These are phyloP conservation scores for Polypterus bichir DNA, from an alignment of 2,113 vertebrate species.

Conservation along the genomic window DNA sequence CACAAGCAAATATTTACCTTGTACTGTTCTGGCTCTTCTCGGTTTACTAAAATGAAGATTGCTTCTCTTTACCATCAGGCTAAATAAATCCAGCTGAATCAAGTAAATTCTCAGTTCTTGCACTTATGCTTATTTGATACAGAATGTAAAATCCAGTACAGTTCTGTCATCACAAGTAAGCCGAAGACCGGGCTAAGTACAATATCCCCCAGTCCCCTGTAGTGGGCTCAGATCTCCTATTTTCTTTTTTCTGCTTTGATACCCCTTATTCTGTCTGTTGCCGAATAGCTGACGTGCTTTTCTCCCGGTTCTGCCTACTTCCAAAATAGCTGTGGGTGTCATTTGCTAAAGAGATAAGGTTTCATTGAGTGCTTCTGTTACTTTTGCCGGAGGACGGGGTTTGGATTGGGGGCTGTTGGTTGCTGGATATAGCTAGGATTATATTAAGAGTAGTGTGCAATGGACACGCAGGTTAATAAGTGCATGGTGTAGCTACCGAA, in stretches of 20 bases:
- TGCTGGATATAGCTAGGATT: neutral
- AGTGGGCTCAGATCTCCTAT: constrained; percentile 31
- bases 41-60: constrained; percentile 17
- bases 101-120: constrained; percentile 17
- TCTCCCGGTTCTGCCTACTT: constrained; percentile 51
- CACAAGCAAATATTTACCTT: constrained; percentile 27
- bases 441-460: neutral
- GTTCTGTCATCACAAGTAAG: constrained; percentile 24
- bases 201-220: constrained; percentile 39
- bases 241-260: constrained; percentile 38
- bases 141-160: neutral
- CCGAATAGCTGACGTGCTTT: constrained; percentile 49
- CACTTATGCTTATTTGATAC: neutral
- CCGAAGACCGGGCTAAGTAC: constrained; percentile 39
- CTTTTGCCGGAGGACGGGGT: neutral
- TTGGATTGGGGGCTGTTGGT: neutral
- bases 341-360: constrained; percentile 48
- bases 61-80: constrained; percentile 18
- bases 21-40: constrained; percentile 26
- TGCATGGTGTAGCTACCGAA: too few relatives aligned
- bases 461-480: too few relatives aligned
- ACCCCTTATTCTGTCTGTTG: constrained; percentile 31
- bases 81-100: constrained; percentile 12
- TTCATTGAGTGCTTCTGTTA: constrained; percentile 20
- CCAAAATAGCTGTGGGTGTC: constrained; percentile 79